Evolutionary conservation across 2,797 vertebrate genomes (phyloP), one percentile per base, ranked within the genome.

Genomic region (Argyrosomus regius): DNA sequence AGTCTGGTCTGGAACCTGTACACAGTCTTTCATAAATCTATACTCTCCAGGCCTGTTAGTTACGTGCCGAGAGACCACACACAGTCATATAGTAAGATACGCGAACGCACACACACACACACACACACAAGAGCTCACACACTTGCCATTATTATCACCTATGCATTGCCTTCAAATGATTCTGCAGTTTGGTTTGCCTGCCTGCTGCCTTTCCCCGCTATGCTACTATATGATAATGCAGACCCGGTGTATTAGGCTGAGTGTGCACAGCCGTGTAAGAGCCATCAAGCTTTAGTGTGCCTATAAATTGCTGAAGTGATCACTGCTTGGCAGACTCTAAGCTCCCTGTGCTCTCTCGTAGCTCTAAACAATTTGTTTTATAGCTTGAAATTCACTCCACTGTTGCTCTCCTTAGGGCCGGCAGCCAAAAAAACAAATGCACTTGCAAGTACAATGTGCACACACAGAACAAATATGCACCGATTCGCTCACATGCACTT

Each of bases 341-440:
- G 84, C 86, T 85, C 79, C 83, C 80, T 67, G 75, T 69, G 74
- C 81, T 85, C 89, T 80, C 71, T 73, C 41, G 35, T 80, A 81
- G 72, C 87, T 79, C 81, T 77, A 81, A 87, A 90, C 86, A 89
- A 90, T 92, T 86, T 83, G 82, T 90, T 92, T 91, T 89, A 89
- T 87, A 68, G 88, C 76, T 72, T 54, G 45, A 86, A 81, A 89
- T 78, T 68, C 76, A 72, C 87, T 89, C 53, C 18, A 54, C 68
- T 72, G 54, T 57, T 78, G 81, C 74, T 82, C 77, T 85, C 63
- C 72, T 69, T 53, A 3, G 70, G 56, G 72, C 73, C 48, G 10
- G 26, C 57, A 45, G 61, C 75, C 78, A 85, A 71, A 68, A 68
- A 79, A 77, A 60, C n/a, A 28, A 84, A 84, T 77, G 39, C 53